Conservation (phyloP, 2,888 invertebrate genomes). For the Acronicta aceris region DNA sequence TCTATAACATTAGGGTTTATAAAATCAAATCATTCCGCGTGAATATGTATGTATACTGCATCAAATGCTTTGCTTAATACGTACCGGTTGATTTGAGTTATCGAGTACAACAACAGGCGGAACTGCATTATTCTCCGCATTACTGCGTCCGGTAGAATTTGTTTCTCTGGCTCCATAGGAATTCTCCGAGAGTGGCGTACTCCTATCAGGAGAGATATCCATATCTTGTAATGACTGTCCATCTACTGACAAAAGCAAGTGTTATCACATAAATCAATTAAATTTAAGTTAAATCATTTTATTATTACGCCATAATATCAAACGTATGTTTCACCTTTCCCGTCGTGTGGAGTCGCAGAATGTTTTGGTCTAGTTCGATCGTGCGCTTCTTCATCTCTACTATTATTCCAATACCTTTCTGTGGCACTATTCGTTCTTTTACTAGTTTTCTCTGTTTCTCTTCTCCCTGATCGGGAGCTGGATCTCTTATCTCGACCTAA, state of each 20-base stretch:
- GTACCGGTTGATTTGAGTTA: conserved; percentile 82
- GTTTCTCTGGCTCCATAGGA: conserved; percentile 88
- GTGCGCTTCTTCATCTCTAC: conserved; percentile 76
- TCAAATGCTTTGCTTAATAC: conserved; percentile 22
- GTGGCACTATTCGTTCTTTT: conserved; percentile 80
- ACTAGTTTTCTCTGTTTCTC: conserved; percentile 78
- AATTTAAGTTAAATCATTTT: conserved; percentile 13
- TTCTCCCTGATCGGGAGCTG: conserved; percentile 79
- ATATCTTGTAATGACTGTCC: conserved; percentile 93
- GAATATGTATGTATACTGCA: background rate
- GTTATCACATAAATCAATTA: too few relatives aligned
- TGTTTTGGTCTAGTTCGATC: conserved; percentile 81
- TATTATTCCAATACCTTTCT: conserved; percentile 81
- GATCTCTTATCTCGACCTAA: conserved; percentile 83
- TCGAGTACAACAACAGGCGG: conserved; percentile 84
- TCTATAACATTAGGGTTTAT: conserved; percentile 66
- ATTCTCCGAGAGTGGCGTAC: conserved; percentile 95
- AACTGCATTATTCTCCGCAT: conserved; percentile 68
- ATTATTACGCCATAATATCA: conserved; percentile 1
- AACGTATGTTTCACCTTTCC: conserved; percentile 68
- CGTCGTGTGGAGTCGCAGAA: conserved; percentile 71
- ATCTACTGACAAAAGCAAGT: conserved; percentile 63
- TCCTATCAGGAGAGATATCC: conserved; percentile 98
- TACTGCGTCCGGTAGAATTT: conserved; percentile 71
- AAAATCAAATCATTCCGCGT: background rate